Conservation (phyloP, 2,888 invertebrate genomes). For the Seladonia tumulorum region DNA sequence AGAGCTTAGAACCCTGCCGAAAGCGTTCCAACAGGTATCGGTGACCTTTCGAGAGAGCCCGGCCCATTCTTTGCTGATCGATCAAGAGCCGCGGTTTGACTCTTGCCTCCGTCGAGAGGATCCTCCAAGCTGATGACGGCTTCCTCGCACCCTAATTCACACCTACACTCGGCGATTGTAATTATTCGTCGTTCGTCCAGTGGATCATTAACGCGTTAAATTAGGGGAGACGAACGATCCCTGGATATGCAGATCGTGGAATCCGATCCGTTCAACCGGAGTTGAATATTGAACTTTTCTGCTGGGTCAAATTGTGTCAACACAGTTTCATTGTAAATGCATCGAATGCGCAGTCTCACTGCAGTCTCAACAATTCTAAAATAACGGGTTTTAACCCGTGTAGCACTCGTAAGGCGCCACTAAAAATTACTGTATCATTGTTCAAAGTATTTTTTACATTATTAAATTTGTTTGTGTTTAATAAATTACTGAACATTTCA, state of each 20-base stretch:
- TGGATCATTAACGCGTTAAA: neutral
- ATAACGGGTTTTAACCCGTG: too few species aligned
- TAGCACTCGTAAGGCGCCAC: too few species aligned
- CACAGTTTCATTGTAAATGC: too few species aligned
- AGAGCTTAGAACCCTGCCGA: neutral
- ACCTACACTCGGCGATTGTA: neutral
- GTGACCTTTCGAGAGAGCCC: neutral
- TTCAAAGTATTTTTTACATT: too few species aligned
- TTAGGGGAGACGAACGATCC: neutral
- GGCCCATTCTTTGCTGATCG: neutral
- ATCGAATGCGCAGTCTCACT: too few species aligned
- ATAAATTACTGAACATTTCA: too few species aligned
- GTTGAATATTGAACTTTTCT: too few species aligned
- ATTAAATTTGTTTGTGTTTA: too few species aligned
- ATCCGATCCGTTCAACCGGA: neutral
- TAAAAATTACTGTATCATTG: too few species aligned
- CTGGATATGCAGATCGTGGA: neutral
- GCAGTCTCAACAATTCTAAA: too few species aligned
- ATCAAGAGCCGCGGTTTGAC: neutral
- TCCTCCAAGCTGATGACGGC: neutral
- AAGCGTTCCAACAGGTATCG: constrained; percentile 1
- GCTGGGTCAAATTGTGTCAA: too few species aligned
- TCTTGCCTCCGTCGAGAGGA: neutral
- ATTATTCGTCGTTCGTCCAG: neutral
- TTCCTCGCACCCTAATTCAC: neutral